Base-by-base conservation (phyloP, 2,113 vertebrate genomes). In the Zosterops lateralis region DNA sequence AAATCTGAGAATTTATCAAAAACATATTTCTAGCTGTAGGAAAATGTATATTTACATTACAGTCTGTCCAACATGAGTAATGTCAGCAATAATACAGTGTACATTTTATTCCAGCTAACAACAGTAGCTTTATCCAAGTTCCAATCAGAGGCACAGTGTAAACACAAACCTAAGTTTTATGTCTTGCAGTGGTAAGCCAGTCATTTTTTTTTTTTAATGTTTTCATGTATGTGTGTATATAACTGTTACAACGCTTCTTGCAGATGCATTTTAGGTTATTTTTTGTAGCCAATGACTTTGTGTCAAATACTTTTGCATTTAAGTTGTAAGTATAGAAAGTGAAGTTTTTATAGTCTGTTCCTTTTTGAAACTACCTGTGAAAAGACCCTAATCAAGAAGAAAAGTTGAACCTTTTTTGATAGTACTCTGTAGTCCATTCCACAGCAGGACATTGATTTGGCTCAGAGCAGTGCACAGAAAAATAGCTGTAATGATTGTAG, bases 1-100 rank as follows among this genome's bases (percentile, higher is more conserved):
- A 97, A 97, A 95, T 97, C 87, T 96, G 79, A 90, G 79, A 97
- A 94, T 97, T 92, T 97, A 97, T 98, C 95, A 97, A 97, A 97
- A 95, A 96, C 83, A 84, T 97, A 97, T 98, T 98, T 97, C 92
- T 96, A 97, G 76, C 84, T 95, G 86, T 95, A 97, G n/a, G 92
- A 96, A 97, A 97, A 96, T 92, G 90, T 92, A 48, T 97, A 95
- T 96, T 97, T 97, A 94, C 94, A 91, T 90, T 96, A 96, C 86
- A 97, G 87, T 95, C 94, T 96, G 90, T 96, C 96, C 95, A 96
- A 93, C 87, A 90, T 97, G 89, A 96, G 95, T 96, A 96, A 96
- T 96, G 84, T 98, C 96, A 96, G 95, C 95, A 96, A 65, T 94
- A 96, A 94, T 95, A 93, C 22, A 91, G 38, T 1, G 3, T 93